Evolutionary conservation across 2,888 invertebrate species (phyloP).

Genomic region (Lasioglossum lativentre): DNA sequence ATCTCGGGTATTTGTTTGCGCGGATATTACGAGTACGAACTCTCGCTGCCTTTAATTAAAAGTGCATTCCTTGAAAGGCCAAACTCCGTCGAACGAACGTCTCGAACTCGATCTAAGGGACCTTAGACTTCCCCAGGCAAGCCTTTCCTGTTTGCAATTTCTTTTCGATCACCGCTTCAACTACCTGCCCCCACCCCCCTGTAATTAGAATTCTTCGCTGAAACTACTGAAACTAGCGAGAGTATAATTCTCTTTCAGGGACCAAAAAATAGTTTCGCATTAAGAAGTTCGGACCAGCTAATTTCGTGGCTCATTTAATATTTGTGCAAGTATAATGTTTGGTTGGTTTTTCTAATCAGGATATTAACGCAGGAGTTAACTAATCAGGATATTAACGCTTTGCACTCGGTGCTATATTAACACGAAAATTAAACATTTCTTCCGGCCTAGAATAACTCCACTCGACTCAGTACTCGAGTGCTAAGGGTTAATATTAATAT

Average conservation of each 20-base stretch:
- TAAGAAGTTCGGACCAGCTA: neutral
- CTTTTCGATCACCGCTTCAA: slow-evolving; percentile 1
- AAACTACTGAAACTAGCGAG: too few relatives aligned
- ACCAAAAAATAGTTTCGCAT: neutral
- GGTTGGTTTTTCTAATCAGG: neutral
- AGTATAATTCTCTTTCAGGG: neutral
- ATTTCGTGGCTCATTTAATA: neutral
- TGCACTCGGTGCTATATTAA: too few relatives aligned
- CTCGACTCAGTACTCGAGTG: too few relatives aligned
- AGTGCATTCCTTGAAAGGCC: slow-evolving; percentile 45
- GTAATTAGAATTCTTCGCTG: slow-evolving; percentile 21
- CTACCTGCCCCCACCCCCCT: neutral
- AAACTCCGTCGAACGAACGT: slow-evolving; percentile 25
- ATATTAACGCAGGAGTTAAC: too few relatives aligned
- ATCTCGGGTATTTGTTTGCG: slow-evolving; percentile 39
- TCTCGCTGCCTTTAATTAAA: slow-evolving; percentile 52
- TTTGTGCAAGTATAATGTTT: neutral
- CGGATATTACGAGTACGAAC: slow-evolving; percentile 21
- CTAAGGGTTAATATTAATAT: too few relatives aligned
- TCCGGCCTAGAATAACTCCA: too few relatives aligned
- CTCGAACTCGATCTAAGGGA: slow-evolving; percentile 30
- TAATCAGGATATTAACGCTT: too few relatives aligned
- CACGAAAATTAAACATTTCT: too few relatives aligned
- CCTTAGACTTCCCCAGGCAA: neutral
- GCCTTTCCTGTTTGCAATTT: slow-evolving; percentile 20